Evolutionary conservation across 1,140 invertebrate species (phyloP).

Genomic region (Bombus cullumanus): DNA sequence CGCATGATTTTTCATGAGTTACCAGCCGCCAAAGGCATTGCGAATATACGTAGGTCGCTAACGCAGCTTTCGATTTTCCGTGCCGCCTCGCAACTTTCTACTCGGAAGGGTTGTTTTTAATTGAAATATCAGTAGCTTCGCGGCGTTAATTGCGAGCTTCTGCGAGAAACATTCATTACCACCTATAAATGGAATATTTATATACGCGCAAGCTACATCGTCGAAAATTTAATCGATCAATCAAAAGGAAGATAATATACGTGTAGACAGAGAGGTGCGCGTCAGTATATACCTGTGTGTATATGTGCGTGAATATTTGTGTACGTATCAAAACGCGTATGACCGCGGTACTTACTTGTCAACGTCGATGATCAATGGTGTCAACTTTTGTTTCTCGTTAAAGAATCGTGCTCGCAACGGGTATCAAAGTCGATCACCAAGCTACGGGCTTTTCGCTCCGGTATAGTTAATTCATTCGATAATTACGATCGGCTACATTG

Average conservation of each 20-base stretch:
- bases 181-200: slow-evolving; percentile 43
- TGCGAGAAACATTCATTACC: slow-evolving; percentile 40
- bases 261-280: no score
- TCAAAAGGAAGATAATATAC: slow-evolving; percentile 20
- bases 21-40: background rate
- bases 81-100: background rate
- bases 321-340: background rate
- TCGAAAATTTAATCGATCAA: slow-evolving; percentile 46
- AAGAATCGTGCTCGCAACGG: slow-evolving; percentile 12
- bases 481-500: slow-evolving; percentile 16
- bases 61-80: background rate
- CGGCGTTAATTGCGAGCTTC: slow-evolving; percentile 45
- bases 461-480: slow-evolving; percentile 21
- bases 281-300: background rate
- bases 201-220: background rate
- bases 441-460: background rate
- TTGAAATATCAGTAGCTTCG: slow-evolving; percentile 33
- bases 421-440: background rate
- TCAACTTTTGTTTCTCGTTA: background rate
- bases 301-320: background rate
- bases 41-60: no score
- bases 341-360: slow-evolving; percentile 10
- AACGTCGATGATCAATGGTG: slow-evolving; percentile 27
- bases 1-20: slow-evolving; percentile 52
- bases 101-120: background rate